phyloP scores from a whole-genome alignment of 2,797 vertebrate species.

The Pangasius krempfi region DNA sequence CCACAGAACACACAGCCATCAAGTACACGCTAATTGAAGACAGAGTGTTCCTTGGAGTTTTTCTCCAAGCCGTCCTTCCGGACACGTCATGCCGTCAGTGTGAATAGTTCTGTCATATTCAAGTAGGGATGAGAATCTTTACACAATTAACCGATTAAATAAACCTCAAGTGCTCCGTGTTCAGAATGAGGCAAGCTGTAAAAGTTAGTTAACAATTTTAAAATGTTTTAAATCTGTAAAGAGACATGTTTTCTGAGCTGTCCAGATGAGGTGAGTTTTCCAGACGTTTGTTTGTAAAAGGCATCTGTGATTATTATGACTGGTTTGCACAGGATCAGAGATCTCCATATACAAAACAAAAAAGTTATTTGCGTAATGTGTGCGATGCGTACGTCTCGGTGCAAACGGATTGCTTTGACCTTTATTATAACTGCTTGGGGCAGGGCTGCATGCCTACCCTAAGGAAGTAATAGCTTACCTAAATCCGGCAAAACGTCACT shows the following conservation, averaged over 20 bases:
- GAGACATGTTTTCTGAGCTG: neutral
- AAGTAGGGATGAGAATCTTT: neutral
- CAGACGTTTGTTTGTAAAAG: constrained; percentile 7
- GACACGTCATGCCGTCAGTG: constrained; percentile 26
- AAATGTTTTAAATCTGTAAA: neutral
- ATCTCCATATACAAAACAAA: neutral
- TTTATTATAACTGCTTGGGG: neutral
- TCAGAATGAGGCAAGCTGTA: neutral
- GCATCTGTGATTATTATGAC: neutral
- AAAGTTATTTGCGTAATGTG: neutral
- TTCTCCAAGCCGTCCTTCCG: constrained; percentile 11
- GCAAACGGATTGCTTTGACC: neutral
- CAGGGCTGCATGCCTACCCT: neutral
- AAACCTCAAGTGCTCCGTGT: neutral
- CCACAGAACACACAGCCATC: constrained; percentile 23
- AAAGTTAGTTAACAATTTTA: neutral
- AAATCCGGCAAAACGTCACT: neutral
- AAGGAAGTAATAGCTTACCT: neutral
- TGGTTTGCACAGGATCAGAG: neutral
- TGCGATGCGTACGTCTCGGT: neutral
- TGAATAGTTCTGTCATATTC: neutral
- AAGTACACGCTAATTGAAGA: constrained; percentile 39
- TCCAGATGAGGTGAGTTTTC: neutral
- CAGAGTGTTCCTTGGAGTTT: constrained; percentile 1
- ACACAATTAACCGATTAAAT: constrained; percentile 14